These are phyloP conservation scores for Scaptomyza pallida DNA, from an alignment of 1,140 invertebrate genomes.

Conservation along the genomic window DNA sequence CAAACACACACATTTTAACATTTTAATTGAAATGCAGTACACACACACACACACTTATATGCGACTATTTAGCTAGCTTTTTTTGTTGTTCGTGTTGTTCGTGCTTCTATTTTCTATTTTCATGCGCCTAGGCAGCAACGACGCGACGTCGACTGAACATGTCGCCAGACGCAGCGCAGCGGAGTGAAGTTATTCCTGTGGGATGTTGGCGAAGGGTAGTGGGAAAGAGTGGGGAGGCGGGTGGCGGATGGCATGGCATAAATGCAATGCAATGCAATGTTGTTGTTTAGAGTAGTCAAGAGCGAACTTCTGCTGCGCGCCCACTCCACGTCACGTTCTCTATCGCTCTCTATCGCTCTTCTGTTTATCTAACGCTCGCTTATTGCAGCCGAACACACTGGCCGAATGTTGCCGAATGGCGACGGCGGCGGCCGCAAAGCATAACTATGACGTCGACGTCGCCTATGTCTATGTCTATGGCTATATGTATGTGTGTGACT, in stretches of 20 bases:
- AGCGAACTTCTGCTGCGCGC: conserved; percentile 45
- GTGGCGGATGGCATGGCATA: neutral
- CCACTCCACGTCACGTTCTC: conserved; percentile 34
- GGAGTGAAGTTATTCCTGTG: conserved; percentile 38
- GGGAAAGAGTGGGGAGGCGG: neutral
- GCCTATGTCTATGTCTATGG: conserved; percentile 13
- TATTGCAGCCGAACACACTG: conserved; percentile 37
- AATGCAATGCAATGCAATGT: conserved; percentile 28
- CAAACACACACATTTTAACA: conserved; percentile 1
- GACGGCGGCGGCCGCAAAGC: conserved; percentile 37
- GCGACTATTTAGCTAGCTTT: conserved; percentile 1
- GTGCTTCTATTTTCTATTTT: conserved; percentile 44
- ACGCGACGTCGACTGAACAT: conserved; percentile 27
- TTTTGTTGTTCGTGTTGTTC: neutral
- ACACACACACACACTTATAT: conserved; percentile 1
- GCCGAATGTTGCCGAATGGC: conserved; percentile 41
- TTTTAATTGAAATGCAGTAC: conserved; percentile 28
- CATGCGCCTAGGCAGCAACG: conserved; percentile 17
- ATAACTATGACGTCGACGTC: conserved; percentile 75
- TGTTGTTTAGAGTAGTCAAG: conserved; percentile 15
- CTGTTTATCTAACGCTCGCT: conserved; percentile 45
- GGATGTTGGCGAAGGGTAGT: too few relatives aligned
- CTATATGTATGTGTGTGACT: conserved; percentile 39
- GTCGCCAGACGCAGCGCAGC: conserved; percentile 40
- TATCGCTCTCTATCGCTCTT: conserved; percentile 22